Percentiles rank a stretch among this genome's conserved stretches.
Conservation (phyloP, 2,888 invertebrate genomes). For the Microctonus aethiopoides region DNA sequence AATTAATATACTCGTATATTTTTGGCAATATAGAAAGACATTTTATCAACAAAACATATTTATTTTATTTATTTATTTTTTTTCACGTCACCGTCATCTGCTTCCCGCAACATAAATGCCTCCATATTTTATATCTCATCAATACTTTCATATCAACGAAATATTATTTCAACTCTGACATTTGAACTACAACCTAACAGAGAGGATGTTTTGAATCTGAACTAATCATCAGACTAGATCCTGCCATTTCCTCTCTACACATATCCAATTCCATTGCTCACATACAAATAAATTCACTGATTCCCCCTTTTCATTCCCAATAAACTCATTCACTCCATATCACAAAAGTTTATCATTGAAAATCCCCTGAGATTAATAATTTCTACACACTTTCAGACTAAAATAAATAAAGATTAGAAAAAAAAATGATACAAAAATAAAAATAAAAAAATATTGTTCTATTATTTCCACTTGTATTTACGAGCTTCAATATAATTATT, state of each 20-base stretch:
- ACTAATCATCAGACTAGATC: constrained; percentile 7
- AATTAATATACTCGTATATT: not conserved
- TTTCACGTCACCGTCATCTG: not conserved
- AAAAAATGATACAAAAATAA: not conserved
- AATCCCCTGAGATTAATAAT: not conserved
- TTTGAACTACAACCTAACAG: not conserved
- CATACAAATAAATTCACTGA: too few relatives aligned
- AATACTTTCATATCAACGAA: not conserved
- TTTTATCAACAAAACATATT: not conserved
- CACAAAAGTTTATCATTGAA: not conserved
- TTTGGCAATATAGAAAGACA: constrained; percentile 24
- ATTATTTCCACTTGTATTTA: not conserved
- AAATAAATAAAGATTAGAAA: too few relatives aligned
- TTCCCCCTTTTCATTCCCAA: constrained; percentile 2
- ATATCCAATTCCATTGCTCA: not conserved
- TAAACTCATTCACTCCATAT: constrained; percentile 7
- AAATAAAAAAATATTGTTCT: not conserved
- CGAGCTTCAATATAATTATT: not conserved
- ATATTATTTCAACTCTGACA: not conserved
- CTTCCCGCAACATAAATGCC: not conserved
- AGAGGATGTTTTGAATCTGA: constrained; percentile 2
- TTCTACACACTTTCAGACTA: too few relatives aligned
- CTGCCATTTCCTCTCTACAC: not conserved
- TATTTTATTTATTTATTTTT: not conserved
- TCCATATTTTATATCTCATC: not conserved